Base-by-base conservation (phyloP, 2,113 vertebrate species). In the Phyllopteryx taeniolatus region DNA sequence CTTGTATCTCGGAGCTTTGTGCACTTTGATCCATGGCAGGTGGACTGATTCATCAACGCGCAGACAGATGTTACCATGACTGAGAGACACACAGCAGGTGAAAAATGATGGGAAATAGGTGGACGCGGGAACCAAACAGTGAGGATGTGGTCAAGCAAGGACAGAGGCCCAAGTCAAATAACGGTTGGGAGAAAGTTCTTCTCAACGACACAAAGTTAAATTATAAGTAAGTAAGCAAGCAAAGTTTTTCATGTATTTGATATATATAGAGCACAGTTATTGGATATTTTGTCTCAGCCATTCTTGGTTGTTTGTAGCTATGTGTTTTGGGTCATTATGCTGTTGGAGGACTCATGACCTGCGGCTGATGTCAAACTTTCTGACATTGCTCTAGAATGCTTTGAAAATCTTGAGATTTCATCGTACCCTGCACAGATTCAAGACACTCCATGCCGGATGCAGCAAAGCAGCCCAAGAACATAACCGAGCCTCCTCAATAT, bases 31-130 rank as follows among this genome's bases (percentile, higher is more conserved):
- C 81, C 72, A 27, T 0, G 5, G 67, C 73, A 63, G 74, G 68
- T 53, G 44, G 42, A 73, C 71, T 74, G 81, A 85, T 88, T 77
- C 73, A 81, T 83, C 77, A 75, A 68, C 67, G 56, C 54, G 65
- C 73, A 66, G 81, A 79, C 82, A 56, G 77, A 86, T 78, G 74
- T 79, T 80, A 81, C 81, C 83, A 78, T 84, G 79, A 77, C 67
- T 39, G 27, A 67, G 53, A 85, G 71, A 83, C 72, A 54, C 70
- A 68, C 4, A 39, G 35, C 35, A 39, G 72, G 81, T 79, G 82
- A 87, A 73, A 72, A 80, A 88, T 78, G 84, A 76, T 0, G 0
- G 17, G 63, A 35, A 15, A 11, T 6, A 59, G 1, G 43, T 57
- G 67, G 27, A n/a, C 59, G 70, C 43, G 27, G 62, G 62, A 72